These are phyloP conservation scores for Rhinella marina DNA, from an alignment of 2,797 vertebrate species.

Conservation along the genomic window DNA sequence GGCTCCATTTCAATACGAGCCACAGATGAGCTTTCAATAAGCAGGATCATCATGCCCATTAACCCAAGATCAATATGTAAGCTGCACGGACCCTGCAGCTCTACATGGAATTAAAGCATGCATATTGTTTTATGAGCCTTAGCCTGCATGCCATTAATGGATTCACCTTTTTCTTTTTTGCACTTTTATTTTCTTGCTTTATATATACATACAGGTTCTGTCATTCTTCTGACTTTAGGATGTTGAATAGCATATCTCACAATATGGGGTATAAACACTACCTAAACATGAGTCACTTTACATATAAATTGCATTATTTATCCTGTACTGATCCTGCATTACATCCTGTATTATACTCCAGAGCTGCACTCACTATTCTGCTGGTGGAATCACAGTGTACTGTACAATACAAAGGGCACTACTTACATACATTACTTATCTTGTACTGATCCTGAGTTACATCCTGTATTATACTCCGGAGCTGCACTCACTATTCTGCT, in stretches of 20 bases:
- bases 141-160: background rate
- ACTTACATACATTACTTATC: too few relatives aligned
- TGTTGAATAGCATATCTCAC: background rate
- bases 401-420: too few relatives aligned
- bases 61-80: background rate
- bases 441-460: too few relatives aligned
- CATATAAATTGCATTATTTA: background rate
- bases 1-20: background rate
- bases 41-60: background rate
- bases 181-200: too few relatives aligned
- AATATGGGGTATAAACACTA: background rate
- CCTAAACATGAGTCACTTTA: background rate
- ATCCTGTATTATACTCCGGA: too few relatives aligned
- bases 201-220: background rate
- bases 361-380: too few relatives aligned
- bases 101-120: background rate
- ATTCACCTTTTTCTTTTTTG: background rate
- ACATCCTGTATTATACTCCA: too few relatives aligned
- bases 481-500: too few relatives aligned
- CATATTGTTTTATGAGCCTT: background rate
- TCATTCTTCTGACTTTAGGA: background rate
- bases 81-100: background rate
- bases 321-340: background rate
- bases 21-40: slow-evolving; percentile 6
- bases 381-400: too few relatives aligned